phyloP scores from a whole-genome alignment of 2,113 vertebrate species.

The Oenanthe melanoleuca region DNA sequence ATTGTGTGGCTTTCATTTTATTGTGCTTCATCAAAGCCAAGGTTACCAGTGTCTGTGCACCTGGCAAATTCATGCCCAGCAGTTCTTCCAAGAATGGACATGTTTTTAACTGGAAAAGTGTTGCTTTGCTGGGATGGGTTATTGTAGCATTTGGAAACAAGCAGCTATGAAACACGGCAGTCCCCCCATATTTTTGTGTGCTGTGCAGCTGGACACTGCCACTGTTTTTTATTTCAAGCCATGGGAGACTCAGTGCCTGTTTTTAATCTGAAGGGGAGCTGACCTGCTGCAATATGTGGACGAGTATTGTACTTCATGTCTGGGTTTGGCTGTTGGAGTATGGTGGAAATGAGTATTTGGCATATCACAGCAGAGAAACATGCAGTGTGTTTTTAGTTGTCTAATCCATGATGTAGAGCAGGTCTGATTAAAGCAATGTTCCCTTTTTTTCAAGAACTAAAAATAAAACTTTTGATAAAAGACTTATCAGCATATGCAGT shows the following conservation, averaged over 20 bases:
- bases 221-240: background rate
- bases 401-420: background rate
- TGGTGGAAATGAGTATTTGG: background rate
- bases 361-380: background rate
- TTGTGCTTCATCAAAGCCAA: background rate
- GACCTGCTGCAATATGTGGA: background rate
- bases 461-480: background rate
- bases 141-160: background rate
- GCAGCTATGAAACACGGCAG: background rate
- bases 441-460: background rate
- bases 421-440: background rate
- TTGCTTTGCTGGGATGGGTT: background rate
- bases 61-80: no score
- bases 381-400: background rate
- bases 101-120: background rate
- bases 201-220: background rate
- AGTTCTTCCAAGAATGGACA: background rate
- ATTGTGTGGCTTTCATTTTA: background rate
- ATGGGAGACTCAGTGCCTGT: background rate
- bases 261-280: background rate
- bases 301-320: rapidly evolving
- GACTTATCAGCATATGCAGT: background rate
- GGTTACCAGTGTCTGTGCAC: background rate
- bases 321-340: background rate
- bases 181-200: background rate